Percentiles rank a stretch among this genome's conserved stretches.
phyloP scores from a whole-genome alignment of 2,797 vertebrate species.

The Nannoperca obscura region DNA sequence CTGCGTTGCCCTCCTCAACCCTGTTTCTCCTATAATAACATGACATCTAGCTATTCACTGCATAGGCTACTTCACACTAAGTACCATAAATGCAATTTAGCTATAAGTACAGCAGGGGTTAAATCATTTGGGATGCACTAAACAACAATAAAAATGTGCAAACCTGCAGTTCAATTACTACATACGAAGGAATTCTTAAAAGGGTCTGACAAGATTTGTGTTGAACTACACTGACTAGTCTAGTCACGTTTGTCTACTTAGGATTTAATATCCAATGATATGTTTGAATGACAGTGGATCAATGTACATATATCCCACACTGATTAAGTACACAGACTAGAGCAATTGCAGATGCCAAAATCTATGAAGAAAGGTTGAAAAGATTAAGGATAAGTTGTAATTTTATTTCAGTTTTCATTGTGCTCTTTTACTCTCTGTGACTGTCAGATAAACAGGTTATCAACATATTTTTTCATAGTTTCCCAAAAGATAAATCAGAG shows the following conservation, averaged over 20 bases:
- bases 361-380: not conserved
- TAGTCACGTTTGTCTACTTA: not conserved
- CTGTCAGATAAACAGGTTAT: not conserved
- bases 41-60: conserved; percentile 62
- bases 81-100: conserved; percentile 13
- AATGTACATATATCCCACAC: not conserved
- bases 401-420: not conserved
- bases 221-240: not conserved
- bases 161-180: not conserved
- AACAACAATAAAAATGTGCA: not conserved
- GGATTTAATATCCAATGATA: not conserved
- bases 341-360: not conserved
- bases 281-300: not conserved
- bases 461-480: not conserved
- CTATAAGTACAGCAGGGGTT: not conserved
- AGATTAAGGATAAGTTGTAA: not conserved
- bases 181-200: not conserved
- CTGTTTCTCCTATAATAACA: conserved; percentile 55
- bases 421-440: not conserved
- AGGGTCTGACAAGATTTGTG: not conserved
- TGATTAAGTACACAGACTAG: not conserved
- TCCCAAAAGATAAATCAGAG: not conserved
- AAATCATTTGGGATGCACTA: not conserved
- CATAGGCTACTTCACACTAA: conserved; percentile 31
- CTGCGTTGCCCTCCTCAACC: conserved; percentile 69